A percentile compares a stretch with the other conserved stretches of the same genome.
phyloP scores from a whole-genome alignment of 1,140 invertebrate species.

The Hylaeus volcanicus region DNA sequence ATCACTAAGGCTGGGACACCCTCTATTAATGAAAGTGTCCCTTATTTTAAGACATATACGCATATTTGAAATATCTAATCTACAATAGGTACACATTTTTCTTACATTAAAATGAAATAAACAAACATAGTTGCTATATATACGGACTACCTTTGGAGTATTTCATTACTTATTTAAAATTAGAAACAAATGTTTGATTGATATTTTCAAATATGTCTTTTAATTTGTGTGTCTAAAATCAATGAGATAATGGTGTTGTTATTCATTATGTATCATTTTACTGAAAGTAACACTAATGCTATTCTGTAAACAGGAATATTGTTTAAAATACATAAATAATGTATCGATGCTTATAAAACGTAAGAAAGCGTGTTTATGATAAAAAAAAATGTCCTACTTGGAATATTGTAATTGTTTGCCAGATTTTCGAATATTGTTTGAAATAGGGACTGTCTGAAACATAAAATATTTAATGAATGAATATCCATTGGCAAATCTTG shows the following conservation, averaged over 20 bases:
- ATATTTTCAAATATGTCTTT: background rate
- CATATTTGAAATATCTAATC: background rate
- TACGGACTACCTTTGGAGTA: slow-evolving; percentile 37
- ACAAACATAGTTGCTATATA: slow-evolving; percentile 21
- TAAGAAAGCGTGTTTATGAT: background rate
- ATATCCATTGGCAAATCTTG: slow-evolving; percentile 77
- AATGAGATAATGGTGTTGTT: background rate
- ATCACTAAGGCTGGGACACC: too few relatives aligned
- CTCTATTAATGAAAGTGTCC: background rate
- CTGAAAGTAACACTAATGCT: background rate
- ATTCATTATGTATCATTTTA: background rate
- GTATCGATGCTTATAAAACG: background rate
- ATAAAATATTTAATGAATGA: slow-evolving; percentile 8
- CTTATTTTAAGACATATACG: background rate
- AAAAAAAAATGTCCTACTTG: background rate
- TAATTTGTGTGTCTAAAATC: slow-evolving; percentile 3
- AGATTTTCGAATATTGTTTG: slow-evolving; percentile 4
- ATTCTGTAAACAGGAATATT: background rate
- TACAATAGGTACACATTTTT: background rate
- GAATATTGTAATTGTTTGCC: background rate
- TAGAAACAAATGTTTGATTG: background rate
- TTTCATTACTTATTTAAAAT: slow-evolving; percentile 5
- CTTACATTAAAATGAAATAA: background rate
- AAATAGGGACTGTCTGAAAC: slow-evolving; percentile 42
- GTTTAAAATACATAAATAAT: background rate